These are phyloP conservation scores for Anthophora plumipes DNA, from an alignment of 2,888 invertebrate species.

Conservation along the genomic window DNA sequence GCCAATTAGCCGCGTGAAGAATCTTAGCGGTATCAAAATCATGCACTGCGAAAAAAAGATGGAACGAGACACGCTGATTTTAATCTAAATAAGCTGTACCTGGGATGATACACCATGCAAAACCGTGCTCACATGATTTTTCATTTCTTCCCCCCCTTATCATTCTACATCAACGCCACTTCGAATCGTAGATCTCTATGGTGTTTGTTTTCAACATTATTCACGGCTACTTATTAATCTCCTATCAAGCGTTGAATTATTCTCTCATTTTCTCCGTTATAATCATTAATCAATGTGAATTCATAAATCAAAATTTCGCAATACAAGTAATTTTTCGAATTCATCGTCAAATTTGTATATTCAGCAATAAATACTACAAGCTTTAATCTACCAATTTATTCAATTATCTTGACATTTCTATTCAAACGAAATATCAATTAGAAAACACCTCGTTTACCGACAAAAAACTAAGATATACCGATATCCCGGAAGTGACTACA, in stretches of 20 bases:
- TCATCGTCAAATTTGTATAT: too few relatives aligned
- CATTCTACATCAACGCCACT: neutral
- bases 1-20: slow-evolving; percentile 66
- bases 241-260: neutral
- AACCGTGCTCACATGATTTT: neutral
- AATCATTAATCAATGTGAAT: neutral
- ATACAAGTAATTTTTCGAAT: too few relatives aligned
- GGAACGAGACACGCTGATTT: slow-evolving; percentile 55
- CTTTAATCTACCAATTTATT: neutral
- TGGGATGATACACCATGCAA: slow-evolving; percentile 3
- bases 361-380: too few relatives aligned
- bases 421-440: neutral
- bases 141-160: neutral
- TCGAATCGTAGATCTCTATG: neutral
- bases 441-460: neutral
- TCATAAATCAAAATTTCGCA: too few relatives aligned
- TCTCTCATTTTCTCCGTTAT: neutral
- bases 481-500: slow-evolving; percentile 40
- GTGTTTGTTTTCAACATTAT: neutral
- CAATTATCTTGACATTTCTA: neutral
- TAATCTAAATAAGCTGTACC: slow-evolving; percentile 33
- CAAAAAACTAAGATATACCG: neutral
- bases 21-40: slow-evolving; percentile 64
- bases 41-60: slow-evolving; percentile 55
- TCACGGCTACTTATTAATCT: neutral